Evolutionary conservation across 2,888 invertebrate genomes (phyloP).

Genomic region (Salpingus planirostris): DNA sequence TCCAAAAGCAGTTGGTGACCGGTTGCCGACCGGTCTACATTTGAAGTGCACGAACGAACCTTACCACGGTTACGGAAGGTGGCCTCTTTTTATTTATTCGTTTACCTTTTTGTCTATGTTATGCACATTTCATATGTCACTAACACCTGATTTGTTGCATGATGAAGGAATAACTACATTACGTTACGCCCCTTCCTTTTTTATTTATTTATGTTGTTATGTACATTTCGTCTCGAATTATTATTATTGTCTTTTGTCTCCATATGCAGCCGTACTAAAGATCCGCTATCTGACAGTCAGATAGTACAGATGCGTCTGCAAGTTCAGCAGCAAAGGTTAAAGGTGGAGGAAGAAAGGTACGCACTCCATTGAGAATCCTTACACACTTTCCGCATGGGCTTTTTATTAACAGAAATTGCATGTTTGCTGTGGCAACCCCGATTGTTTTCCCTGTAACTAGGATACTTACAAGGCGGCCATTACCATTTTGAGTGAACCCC

Average conservation of each 20-base stretch:
- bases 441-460: no score
- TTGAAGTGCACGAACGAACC: no score
- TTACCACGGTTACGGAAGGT: constrained; percentile 7
- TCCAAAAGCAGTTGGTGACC: no score
- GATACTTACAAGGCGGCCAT: no score
- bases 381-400: constrained; percentile 9
- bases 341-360: constrained; percentile 76
- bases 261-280: constrained; percentile 50
- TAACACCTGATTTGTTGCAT: constrained; percentile 32
- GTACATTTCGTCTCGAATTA: constrained; percentile 10
- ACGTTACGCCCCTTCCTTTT: no score
- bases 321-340: constrained; percentile 68
- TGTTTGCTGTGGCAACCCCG: constrained; percentile 6
- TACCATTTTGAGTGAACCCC: no score
- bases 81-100: constrained; percentile 6
- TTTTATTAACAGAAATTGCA: constrained; percentile 13
- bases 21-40: no score
- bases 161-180: no score
- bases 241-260: constrained; percentile 30
- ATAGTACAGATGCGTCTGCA: constrained; percentile 74
- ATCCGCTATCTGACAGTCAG: constrained; percentile 70
- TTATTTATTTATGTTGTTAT: constrained; percentile 5
- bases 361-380: constrained; percentile 26
- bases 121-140: constrained; percentile 34
- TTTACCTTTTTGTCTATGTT: constrained; percentile 17